phyloP scores from a whole-genome alignment of 2,797 vertebrate species.

The Typhlichthys eigenmanni region DNA sequence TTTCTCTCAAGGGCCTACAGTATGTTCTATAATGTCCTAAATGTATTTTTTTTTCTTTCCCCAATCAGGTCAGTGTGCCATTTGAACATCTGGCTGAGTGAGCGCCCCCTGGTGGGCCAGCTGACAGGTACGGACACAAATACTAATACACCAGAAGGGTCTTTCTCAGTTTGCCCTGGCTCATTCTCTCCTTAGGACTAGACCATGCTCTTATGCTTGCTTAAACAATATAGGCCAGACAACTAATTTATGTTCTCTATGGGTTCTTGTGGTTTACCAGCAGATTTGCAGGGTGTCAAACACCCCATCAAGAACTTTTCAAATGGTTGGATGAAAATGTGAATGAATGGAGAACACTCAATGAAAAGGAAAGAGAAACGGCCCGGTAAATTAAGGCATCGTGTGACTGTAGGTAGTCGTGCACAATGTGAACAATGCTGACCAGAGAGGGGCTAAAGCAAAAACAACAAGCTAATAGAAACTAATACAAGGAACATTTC shows the following conservation, averaged over 20 bases:
- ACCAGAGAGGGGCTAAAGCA: conserved; percentile 24
- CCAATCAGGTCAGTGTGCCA: conserved; percentile 90
- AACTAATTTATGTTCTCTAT: conserved; percentile 22
- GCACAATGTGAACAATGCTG: conserved; percentile 42
- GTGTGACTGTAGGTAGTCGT: conserved; percentile 46
- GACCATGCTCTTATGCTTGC: too few relatives aligned
- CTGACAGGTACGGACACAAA: conserved; percentile 66
- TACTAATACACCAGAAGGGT: too few relatives aligned
- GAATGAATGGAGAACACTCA: conserved; percentile 47
- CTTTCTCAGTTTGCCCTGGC: background rate
- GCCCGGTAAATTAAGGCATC: conserved; percentile 27
- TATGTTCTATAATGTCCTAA: background rate
- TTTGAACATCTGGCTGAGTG: conserved; percentile 98
- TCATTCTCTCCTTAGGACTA: too few relatives aligned
- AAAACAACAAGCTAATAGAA: conserved; percentile 12
- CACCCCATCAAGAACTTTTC: conserved; percentile 52
- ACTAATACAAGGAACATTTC: conserved; percentile 36
- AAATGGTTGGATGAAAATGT: conserved; percentile 60
- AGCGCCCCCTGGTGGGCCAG: conserved; percentile 65
- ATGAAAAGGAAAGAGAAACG: conserved; percentile 18
- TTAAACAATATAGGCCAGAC: background rate
- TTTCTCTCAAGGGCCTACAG: conserved; percentile 22
- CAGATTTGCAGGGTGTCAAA: conserved; percentile 55
- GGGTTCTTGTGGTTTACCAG: conserved; percentile 29
- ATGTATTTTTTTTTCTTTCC: conserved; percentile 12